These are phyloP conservation scores for Lasioglossum zephyrum DNA, from an alignment of 2,888 invertebrate species.

Conservation along the genomic window DNA sequence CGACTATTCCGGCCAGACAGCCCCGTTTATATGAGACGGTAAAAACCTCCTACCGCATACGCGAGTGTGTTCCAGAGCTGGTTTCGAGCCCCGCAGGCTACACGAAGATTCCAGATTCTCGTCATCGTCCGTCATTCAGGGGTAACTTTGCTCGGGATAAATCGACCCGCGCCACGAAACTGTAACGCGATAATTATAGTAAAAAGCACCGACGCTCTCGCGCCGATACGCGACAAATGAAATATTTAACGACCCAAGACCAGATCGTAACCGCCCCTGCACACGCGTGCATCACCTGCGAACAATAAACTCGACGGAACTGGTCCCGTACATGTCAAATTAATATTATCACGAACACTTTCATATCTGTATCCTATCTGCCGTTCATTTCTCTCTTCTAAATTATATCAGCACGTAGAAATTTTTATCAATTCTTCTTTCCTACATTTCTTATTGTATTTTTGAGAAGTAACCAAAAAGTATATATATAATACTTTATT, in stretches of 20 bases:
- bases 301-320: not conserved
- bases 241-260: not conserved
- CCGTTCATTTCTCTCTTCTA: not conserved
- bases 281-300: not conserved
- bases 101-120: conserved; percentile 69
- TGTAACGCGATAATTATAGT: conserved; percentile 64
- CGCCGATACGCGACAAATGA: not conserved
- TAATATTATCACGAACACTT: not conserved
- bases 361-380: not conserved
- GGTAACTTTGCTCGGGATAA: conserved; percentile 56
- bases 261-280: not conserved
- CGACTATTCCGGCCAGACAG: conserved; percentile 61
- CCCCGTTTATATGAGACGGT: conserved; percentile 63
- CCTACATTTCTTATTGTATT: no score
- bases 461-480: no score
- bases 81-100: conserved; percentile 62
- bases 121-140: conserved; percentile 68
- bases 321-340: not conserved
- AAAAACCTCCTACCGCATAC: conserved; percentile 69
- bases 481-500: no score
- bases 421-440: not conserved
- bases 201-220: conserved; percentile 35
- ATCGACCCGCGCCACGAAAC: conserved; percentile 65
- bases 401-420: no score
- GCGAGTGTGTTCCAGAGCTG: conserved; percentile 56